Evolutionary conservation across 2,113 vertebrate genomes (phyloP), one percentile per base, ranked within the genome.

Genomic region (Hyperopisus bebe): DNA sequence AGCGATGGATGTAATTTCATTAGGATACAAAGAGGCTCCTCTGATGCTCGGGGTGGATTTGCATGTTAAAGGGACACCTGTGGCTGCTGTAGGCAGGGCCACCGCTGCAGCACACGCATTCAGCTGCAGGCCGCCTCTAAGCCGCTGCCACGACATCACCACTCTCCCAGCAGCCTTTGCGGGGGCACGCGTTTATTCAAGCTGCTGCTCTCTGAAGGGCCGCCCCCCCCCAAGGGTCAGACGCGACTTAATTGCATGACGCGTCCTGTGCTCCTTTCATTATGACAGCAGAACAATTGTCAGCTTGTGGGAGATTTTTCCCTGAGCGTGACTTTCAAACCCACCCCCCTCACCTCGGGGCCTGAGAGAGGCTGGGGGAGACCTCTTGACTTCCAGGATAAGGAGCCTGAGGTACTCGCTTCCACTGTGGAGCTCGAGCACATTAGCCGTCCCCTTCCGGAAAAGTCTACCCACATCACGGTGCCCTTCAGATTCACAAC

Each of bases 41-140:
- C 55, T 47, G 42, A 17, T 84, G 44, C 35, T 11, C 39, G 3
- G 0, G 3, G 82, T 47, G 39, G 15, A 84, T 90, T 88, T 90
- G 89, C 86, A 88, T 88, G 88, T 84, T 88, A 88, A 90, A 90
- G 88, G 70, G 80, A 90, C 89, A 88, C 66, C 89, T 87, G 89
- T 27, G 86, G 77, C 87, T 24, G 21, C n/a, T 10, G 46, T 48
- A 82, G 53, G 80, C 74, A 8, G 47, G 58, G 74, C 74, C 55
- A 44, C 77, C 39, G 51, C 39, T 3, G 17, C 74, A 66, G 82
- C 70, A 83, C 35, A 83, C 31, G 55, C 70, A 80, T 80, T 87
- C 70, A 19, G 24, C 74, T 47, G n/a, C 31, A 35, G 62, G 42
- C 89, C 83, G 42, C 84, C 58, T 53, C 70, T 13, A 17, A 31